Evolutionary conservation across 2,797 vertebrate species (phyloP).

Genomic region (Anas flavirostris): DNA sequence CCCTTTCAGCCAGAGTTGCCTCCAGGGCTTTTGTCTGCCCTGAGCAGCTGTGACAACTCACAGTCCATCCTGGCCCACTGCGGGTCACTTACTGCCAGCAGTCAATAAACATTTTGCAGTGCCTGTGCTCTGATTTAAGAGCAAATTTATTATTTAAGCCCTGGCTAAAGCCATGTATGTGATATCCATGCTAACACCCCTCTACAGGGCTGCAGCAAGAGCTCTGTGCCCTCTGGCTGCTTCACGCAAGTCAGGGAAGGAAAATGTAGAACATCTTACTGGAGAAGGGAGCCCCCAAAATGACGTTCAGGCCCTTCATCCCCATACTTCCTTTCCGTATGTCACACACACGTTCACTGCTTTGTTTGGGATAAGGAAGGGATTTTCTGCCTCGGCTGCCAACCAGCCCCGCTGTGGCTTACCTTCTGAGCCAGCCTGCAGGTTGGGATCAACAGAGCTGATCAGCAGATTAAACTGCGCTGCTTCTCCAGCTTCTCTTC

Average conservation of each 20-base stretch:
- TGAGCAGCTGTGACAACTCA: slow-evolving; percentile 28
- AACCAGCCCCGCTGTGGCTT: slow-evolving; percentile 8
- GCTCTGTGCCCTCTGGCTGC: not conserved
- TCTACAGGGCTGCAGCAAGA: not conserved
- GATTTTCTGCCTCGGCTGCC: not conserved
- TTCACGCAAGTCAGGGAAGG: not conserved
- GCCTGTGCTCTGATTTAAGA: not conserved
- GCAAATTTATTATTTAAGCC: not conserved
- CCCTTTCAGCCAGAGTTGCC: not conserved
- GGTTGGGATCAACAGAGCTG: not conserved
- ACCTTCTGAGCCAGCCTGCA: not conserved
- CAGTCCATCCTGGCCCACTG: not conserved
- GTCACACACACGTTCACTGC: fast-evolving
- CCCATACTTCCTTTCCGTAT: not conserved
- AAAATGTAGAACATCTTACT: not conserved
- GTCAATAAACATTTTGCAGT: slow-evolving; percentile 52
- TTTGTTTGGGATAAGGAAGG: slow-evolving; percentile 28
- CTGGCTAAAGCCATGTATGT: not conserved
- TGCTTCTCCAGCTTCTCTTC: not conserved
- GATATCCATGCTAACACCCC: not conserved
- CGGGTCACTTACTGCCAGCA: slow-evolving; percentile 41
- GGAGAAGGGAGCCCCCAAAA: not conserved
- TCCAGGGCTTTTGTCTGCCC: not conserved
- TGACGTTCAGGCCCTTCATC: not conserved
- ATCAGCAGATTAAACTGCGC: not conserved